Base-by-base conservation (phyloP, 2,797 vertebrate species). In the Lepilemur septentrionalis region DNA sequence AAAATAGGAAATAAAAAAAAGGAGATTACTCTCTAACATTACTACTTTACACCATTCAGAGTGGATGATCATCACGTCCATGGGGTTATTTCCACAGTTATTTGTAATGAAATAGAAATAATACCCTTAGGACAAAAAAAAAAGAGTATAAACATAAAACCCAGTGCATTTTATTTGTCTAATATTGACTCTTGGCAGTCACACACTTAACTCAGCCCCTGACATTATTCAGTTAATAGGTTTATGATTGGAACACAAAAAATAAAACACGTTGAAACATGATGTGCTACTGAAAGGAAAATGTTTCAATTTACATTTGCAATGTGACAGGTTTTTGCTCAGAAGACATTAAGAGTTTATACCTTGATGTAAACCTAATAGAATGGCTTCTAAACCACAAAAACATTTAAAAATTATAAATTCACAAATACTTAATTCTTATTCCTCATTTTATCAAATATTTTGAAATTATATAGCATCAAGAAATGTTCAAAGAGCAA, bases 361-460 rank as follows among this genome's bases (percentile, higher is more conserved):
- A 52, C 7, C 2, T 43, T 88, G 7, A 28, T 30, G 2, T 15
- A 86, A 89, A 95, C 7, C 12, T 59, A 32, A 23, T 18, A 80
- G 6, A 94, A 90, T 20, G 10, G 9, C 2, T 92, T 95, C 28
- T 65, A 86, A 55, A 70, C 25, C 8, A 43, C 30, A 65, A 17
- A 94, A 73, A 93, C 61, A 2, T 32, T 87, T 90, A 86, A 79
- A 82, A 94, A 90, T n/a, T 57, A 46, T 46, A 80, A 89, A 52
- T 83, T 83, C 1, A 61, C 6, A 9, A 83, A 84, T 46, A 72
- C 20, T 67, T 48, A 48, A 48, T 48, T 61, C 1, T 13, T 18
- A 32, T 18, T 65, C 30, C 5, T 52, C 52, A 75, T 57, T 86
- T 91, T 52, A 80, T 13, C 8, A 85, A 70, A 30, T n/a, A 7